Percentiles rank a stretch among this genome's conserved stretches.
phyloP scores from a whole-genome alignment of 2,113 vertebrate genomes.

The Rhodinocichla rosea region DNA sequence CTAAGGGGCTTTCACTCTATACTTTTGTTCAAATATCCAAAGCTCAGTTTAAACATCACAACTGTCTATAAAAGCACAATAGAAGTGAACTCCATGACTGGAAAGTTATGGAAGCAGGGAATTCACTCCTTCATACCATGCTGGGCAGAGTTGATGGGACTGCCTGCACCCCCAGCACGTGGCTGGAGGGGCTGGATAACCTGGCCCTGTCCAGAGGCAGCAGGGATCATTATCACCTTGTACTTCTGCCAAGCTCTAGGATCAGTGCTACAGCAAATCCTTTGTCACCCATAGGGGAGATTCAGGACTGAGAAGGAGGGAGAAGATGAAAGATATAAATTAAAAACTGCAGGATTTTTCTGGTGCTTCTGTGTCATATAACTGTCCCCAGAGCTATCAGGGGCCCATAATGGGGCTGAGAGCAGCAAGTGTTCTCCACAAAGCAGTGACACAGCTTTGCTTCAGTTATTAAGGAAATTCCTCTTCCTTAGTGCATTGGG shows the following conservation, averaged over 20 bases:
- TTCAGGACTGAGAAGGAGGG: background rate
- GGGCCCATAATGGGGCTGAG: background rate
- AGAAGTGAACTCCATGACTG: background rate
- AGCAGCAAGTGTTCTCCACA: background rate
- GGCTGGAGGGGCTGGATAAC: background rate
- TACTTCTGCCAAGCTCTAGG: background rate
- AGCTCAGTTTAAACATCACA: background rate
- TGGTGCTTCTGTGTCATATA: background rate
- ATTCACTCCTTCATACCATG: background rate
- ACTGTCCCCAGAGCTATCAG: background rate
- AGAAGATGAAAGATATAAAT: background rate
- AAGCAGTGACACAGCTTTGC: background rate
- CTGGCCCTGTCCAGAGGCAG: background rate
- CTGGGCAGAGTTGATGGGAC: background rate
- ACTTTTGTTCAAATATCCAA: background rate
- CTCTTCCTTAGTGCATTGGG: background rate
- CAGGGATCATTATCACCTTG: background rate
- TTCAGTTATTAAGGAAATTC: slow-evolving; percentile 2
- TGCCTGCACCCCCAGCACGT: background rate
- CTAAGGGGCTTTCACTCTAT: background rate
- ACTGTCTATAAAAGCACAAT: background rate
- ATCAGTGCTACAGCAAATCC: background rate
- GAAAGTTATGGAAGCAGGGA: background rate
- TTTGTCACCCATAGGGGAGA: background rate
- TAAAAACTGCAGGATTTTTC: background rate